These are phyloP conservation scores for Drosophila multiciliata DNA, from an alignment of 2,888 invertebrate genomes.

Conservation along the genomic window DNA sequence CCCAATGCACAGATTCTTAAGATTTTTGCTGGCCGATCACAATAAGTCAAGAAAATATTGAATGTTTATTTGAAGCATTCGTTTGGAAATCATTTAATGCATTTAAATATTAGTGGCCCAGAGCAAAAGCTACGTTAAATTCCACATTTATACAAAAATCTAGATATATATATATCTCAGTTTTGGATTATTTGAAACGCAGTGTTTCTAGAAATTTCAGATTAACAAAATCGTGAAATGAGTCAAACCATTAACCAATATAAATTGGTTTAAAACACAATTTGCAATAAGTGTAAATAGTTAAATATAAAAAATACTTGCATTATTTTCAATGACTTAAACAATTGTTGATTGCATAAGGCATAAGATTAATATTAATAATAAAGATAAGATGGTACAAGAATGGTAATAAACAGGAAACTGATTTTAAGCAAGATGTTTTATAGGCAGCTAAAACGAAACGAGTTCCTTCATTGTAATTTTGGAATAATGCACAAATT, in stretches of 20 bases:
- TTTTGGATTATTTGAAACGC: neutral
- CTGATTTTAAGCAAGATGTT: conserved; percentile 10
- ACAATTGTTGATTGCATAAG: conserved; percentile 2
- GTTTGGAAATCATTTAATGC: conserved; percentile 8
- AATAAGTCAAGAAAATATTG: neutral
- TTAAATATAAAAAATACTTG: neutral
- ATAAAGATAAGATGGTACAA: neutral
- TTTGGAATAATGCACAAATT: conserved; percentile 26
- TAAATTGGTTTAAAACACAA: conserved; percentile 5
- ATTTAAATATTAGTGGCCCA: conserved; percentile 3
- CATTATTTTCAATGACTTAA: neutral
- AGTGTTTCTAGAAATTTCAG: neutral
- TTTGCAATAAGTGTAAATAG: conserved; percentile 1
- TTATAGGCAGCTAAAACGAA: conserved; percentile 51
- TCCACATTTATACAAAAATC: neutral
- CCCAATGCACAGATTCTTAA: conserved; percentile 4
- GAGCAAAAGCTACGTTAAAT: neutral
- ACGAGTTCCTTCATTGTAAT: conserved; percentile 51
- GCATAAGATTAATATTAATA: neutral
- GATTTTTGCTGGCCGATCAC: neutral
- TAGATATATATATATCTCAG: neutral
- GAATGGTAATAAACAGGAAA: neutral
- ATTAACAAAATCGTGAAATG: neutral
- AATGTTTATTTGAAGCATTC: neutral
- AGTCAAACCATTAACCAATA: neutral